Base-by-base conservation (phyloP, 2,888 invertebrate genomes). In the Deilephila porcellus region DNA sequence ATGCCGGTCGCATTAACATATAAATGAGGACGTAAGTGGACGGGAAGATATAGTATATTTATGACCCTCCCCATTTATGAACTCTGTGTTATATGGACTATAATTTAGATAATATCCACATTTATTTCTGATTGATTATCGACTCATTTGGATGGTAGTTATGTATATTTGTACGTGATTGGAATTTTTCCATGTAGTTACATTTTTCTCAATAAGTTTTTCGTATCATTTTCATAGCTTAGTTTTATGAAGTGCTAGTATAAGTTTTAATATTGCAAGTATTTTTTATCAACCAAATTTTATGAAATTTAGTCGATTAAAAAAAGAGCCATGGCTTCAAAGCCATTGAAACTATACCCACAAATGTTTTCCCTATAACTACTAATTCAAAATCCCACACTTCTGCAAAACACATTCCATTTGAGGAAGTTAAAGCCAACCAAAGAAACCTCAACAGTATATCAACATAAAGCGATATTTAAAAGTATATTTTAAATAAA, bases 1-100 rank as follows among this genome's bases (percentile, higher is more conserved):
- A 90, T 89, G 89, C 87, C 88, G 86, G 89, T 88, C 84, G 80
- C 84, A 94, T 94, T 94, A 93, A 90, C 94, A 94, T 94, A 94
- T 94, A 94, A 94, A 94, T 94, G 93, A 94, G 92, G 91, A 83
- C 86, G 91, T 94, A 91, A 94, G 93, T 94, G 93, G 93, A 91
- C 93, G 88, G 87, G 81, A 83, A 83, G 84, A 85, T 88, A 86
- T 89, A 81, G 80, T 87, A 85, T 88, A 89, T 88, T 86, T 91
- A 89, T 88, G 83, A 85, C 85, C 83, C 81, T 78, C 79, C 78
- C 83, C 67, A 84, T 86, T 84, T 86, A 87, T 89, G 84, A 85
- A 81, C 85, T 79, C 83, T 86, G 85, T 85, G 81, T 80, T 85
- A 83, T 86, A 86, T 87, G 82, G 81, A 78, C 82, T 86, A 88